Conservation (phyloP, 2,888 invertebrate genomes). For the Diadromus collaris region DNA sequence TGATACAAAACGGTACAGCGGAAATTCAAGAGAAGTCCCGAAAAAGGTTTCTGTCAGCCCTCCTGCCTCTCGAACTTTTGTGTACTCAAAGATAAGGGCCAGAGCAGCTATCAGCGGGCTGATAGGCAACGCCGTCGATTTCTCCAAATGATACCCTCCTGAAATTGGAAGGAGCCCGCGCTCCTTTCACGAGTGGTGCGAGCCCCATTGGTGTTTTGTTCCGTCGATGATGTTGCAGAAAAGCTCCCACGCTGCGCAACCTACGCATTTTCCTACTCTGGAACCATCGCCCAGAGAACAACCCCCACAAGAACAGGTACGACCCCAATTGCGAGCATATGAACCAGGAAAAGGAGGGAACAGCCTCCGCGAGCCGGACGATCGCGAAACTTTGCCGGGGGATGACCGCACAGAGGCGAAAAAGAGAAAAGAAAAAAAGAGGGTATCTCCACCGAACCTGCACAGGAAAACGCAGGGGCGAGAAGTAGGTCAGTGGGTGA, state of each 20-base stretch:
- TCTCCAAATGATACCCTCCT: not conserved
- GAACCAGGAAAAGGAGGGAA: slow-evolving; percentile 22
- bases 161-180: slow-evolving; percentile 19
- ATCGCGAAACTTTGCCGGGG: not conserved
- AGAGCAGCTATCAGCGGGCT: no score
- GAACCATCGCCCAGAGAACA: not conserved
- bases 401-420: not conserved
- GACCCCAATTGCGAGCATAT: slow-evolving; percentile 4
- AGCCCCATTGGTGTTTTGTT: not conserved
- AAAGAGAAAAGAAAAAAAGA: slow-evolving; percentile 1
- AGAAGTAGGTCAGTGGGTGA: slow-evolving; percentile 77
- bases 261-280: no score
- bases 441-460: slow-evolving; percentile 51
- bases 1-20: no score
- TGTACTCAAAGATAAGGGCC: no score
- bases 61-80: no score
- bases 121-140: not conserved
- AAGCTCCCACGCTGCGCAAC: not conserved
- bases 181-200: not conserved
- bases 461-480: slow-evolving; percentile 58
- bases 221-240: slow-evolving; percentile 17
- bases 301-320: not conserved
- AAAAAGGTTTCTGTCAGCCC: no score
- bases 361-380: not conserved
- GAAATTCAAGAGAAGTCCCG: no score